Percentiles rank a stretch among this genome's conserved stretches.
Conservation (phyloP, 2,797 vertebrate genomes). For the Coreius guichenoti region DNA sequence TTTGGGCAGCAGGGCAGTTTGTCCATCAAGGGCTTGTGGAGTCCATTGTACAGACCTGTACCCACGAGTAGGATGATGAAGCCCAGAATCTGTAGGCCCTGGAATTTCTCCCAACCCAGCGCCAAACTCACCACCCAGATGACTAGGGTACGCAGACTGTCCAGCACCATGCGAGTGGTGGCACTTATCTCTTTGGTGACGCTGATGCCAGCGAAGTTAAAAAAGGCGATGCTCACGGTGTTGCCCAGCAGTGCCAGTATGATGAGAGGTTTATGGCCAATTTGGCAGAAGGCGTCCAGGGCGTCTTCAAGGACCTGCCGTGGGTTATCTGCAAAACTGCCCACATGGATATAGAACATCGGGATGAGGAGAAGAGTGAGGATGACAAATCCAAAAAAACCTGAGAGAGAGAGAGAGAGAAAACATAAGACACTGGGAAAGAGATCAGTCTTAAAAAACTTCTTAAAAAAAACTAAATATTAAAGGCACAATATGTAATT, state of each 20-base stretch:
- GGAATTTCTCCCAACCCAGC: constrained; percentile 89
- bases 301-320: constrained; percentile 85
- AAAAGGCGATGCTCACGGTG: constrained; percentile 94
- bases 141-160: constrained; percentile 91
- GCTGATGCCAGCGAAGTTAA: constrained; percentile 95
- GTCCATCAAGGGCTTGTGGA: constrained; percentile 84
- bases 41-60: constrained; percentile 87
- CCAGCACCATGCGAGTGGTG: constrained; percentile 96
- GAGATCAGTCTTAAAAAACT: neutral
- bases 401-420: constrained; percentile 66
- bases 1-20: constrained; percentile 69
- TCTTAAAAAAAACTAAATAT: no score
- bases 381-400: constrained; percentile 90
- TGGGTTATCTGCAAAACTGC: constrained; percentile 81
- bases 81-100: constrained; percentile 88
- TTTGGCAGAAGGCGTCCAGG: constrained; percentile 92
- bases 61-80: constrained; percentile 86
- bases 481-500: no score
- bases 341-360: constrained; percentile 88
- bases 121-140: constrained; percentile 91
- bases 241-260: constrained; percentile 87
- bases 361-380: constrained; percentile 89
- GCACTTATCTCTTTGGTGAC: constrained; percentile 96
- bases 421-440: neutral
- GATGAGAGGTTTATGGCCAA: constrained; percentile 85